Percentiles rank a stretch among this genome's conserved stretches.
Evolutionary conservation across 2,797 vertebrate species (phyloP).

Genomic region (Pseudomugil gertrudae): DNA sequence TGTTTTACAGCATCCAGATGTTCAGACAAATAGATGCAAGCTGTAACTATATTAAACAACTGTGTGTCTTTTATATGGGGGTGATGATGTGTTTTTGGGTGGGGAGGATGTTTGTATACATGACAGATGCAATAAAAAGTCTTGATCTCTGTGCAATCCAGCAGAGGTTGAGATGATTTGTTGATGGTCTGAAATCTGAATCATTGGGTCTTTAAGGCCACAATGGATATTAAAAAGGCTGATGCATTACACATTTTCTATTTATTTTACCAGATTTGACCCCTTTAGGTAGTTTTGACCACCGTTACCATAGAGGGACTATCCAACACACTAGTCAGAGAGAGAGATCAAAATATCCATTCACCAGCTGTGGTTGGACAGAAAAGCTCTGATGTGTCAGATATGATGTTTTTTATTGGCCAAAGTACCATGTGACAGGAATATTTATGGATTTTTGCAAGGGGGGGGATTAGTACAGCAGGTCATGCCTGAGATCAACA

Average conservation of each 20-base stretch:
- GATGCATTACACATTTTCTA: neutral
- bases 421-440: neutral
- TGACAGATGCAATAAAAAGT: neutral
- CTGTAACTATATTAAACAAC: neutral
- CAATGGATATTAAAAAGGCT: neutral
- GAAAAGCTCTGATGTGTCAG: conserved; percentile 7
- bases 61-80: neutral
- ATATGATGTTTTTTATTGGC: conserved; percentile 1
- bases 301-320: neutral
- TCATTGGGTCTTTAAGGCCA: neutral
- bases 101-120: neutral
- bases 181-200: neutral
- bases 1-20: neutral
- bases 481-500: neutral
- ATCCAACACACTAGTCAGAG: conserved; percentile 7
- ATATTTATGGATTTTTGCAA: neutral
- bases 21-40: neutral
- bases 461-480: too few relatives aligned
- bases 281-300: neutral
- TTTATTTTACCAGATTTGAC: conserved; percentile 3
- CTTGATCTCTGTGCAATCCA: neutral
- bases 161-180: neutral
- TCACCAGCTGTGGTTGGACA: conserved; percentile 3
- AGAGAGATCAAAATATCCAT: conserved; percentile 13
- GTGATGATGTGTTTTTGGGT: neutral